These are phyloP conservation scores for Actinopyga echinites DNA, from an alignment of 53 echinoderm and acorn worm species.

Conservation along the genomic window DNA sequence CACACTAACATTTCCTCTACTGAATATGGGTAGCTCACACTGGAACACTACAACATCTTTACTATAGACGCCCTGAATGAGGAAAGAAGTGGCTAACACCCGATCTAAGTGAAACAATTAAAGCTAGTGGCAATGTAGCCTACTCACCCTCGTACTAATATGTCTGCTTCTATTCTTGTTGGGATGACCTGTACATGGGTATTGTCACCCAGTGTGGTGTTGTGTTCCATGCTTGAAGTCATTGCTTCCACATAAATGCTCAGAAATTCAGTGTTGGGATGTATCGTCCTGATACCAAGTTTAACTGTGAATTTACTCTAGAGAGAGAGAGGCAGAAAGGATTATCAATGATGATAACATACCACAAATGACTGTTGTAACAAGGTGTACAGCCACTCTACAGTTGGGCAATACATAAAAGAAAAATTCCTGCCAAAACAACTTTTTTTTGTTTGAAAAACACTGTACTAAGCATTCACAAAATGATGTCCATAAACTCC, in stretches of 20 bases:
- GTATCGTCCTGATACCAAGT: constrained; percentile 65
- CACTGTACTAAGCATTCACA: too few species aligned
- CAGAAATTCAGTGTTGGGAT: constrained; percentile 53
- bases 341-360: too few species aligned
- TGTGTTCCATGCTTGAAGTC: constrained; percentile 70
- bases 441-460: too few species aligned
- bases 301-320: constrained; percentile 73
- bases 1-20: too few species aligned
- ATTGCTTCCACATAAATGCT: constrained; percentile 49
- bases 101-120: neutral
- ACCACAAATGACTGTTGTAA: too few species aligned
- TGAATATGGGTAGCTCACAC: too few species aligned
- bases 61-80: too few species aligned
- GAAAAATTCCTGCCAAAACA: too few species aligned
- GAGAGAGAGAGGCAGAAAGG: neutral
- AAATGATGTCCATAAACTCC: too few species aligned
- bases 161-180: constrained; percentile 77
- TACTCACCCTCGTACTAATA: constrained; percentile 79
- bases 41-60: too few species aligned
- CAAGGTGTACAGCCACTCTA: too few species aligned
- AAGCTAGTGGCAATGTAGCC: neutral
- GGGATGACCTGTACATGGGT: constrained; percentile 43
- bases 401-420: too few species aligned
- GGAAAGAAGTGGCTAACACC: neutral
- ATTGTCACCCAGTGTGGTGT: constrained; percentile 69